phyloP scores from a whole-genome alignment of 2,888 invertebrate species.

The Leucophenga montana region DNA sequence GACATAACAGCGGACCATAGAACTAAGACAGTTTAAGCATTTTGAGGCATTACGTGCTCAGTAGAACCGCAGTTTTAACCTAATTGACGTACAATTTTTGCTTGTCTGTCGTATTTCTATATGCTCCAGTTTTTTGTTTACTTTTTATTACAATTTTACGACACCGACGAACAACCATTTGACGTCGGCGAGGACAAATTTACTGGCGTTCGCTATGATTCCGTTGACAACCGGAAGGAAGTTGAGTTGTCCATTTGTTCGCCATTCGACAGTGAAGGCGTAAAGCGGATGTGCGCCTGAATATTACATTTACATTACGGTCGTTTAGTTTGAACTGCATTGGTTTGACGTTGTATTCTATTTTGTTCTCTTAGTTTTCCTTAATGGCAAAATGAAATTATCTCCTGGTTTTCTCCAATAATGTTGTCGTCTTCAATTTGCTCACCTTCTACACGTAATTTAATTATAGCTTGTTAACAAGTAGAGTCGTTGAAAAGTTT shows the following conservation, averaged over 20 bases:
- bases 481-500: not conserved
- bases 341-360: not conserved
- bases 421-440: not conserved
- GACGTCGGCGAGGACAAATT: not conserved
- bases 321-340: not conserved
- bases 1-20: no score
- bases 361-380: constrained; percentile 1
- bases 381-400: constrained; percentile 23
- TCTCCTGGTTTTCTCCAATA: not conserved
- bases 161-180: not conserved
- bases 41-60: constrained; percentile 14
- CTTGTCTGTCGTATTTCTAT: not conserved
- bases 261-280: not conserved
- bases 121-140: not conserved
- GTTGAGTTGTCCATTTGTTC: no score
- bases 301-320: constrained; percentile 16
- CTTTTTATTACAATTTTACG: constrained; percentile 17
- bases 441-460: constrained; percentile 12
- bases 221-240: constrained; percentile 19
- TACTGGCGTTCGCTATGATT: not conserved
- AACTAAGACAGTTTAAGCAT: not conserved
- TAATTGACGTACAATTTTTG: constrained; percentile 34
- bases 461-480: constrained; percentile 18
- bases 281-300: constrained; percentile 17
- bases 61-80: constrained; percentile 42